Percentiles rank a stretch among this genome's conserved stretches.
phyloP scores from a whole-genome alignment of 2,797 vertebrate genomes.

The Eremophila alpestris region DNA sequence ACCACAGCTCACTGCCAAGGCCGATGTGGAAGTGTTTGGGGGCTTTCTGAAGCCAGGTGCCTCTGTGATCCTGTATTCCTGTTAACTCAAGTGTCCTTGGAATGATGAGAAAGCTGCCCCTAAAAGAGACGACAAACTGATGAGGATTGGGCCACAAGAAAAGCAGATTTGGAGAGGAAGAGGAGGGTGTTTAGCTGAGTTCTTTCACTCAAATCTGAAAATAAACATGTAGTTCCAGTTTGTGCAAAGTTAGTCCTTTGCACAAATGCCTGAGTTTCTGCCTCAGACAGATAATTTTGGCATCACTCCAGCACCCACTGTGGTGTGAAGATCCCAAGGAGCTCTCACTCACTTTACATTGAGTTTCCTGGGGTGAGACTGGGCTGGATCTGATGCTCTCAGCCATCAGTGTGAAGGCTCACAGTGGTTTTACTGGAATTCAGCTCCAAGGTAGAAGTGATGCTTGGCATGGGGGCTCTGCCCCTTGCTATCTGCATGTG shows the following conservation, averaged over 20 bases:
- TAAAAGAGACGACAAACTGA: background rate
- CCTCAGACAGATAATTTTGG: background rate
- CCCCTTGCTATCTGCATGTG: background rate
- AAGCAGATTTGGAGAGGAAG: accelerated
- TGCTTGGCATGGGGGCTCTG: background rate
- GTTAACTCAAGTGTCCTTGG: background rate
- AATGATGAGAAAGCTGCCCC: background rate
- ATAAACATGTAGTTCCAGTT: accelerated
- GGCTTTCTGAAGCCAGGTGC: slow-evolving; percentile 12
- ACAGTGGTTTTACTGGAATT: background rate
- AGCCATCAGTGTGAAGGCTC: background rate
- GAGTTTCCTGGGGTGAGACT: background rate
- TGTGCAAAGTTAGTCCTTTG: background rate
- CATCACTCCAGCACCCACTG: accelerated
- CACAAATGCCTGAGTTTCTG: background rate
- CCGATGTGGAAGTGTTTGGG: background rate
- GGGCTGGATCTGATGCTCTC: background rate
- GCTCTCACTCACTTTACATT: accelerated
- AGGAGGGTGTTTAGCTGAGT: background rate
- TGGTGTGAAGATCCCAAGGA: background rate
- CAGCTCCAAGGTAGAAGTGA: background rate
- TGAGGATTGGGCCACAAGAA: background rate
- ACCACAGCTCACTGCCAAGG: background rate
- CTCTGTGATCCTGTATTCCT: slow-evolving; percentile 7
- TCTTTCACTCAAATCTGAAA: background rate